A percentile compares a stretch with the other conserved stretches of the same genome.
Conservation (phyloP, 2,888 invertebrate species). For the Phyllotreta cruciferae region DNA sequence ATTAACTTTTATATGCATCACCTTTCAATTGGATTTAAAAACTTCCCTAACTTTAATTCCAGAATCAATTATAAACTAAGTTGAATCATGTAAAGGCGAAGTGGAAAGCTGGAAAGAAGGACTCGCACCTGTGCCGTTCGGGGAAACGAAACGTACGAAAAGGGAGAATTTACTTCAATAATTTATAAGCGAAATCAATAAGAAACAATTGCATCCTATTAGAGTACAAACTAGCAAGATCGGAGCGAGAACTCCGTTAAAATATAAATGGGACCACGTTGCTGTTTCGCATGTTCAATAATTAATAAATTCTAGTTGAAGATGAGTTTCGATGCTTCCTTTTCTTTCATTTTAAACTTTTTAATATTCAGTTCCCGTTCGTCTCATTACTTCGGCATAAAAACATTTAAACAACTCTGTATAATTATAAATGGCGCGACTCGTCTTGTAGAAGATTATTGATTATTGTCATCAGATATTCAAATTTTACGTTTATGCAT, state of each 20-base stretch:
- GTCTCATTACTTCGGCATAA: no score
- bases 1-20: not conserved
- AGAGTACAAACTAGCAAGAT: constrained; percentile 41
- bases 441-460: no score
- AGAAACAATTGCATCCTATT: constrained; percentile 48
- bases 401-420: no score
- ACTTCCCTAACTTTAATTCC: constrained; percentile 10
- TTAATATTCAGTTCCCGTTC: no score
- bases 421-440: no score
- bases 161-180: constrained; percentile 40
- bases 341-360: not conserved
- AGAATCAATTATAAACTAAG: constrained; percentile 21
- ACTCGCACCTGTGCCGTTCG: constrained; percentile 35
- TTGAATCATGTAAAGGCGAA: constrained; percentile 4
- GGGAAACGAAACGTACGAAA: constrained; percentile 31
- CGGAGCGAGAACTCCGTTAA: constrained; percentile 47
- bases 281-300: constrained; percentile 44
- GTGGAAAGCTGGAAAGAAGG: constrained; percentile 5
- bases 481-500: no score
- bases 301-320: constrained; percentile 39
- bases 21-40: not conserved
- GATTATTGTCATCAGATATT: no score
- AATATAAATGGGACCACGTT: constrained; percentile 46
- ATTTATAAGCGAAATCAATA: constrained; percentile 44
- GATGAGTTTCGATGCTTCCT: constrained; percentile 16